These are phyloP conservation scores for Garra rufa DNA, from an alignment of 2,113 vertebrate genomes.

Conservation along the genomic window DNA sequence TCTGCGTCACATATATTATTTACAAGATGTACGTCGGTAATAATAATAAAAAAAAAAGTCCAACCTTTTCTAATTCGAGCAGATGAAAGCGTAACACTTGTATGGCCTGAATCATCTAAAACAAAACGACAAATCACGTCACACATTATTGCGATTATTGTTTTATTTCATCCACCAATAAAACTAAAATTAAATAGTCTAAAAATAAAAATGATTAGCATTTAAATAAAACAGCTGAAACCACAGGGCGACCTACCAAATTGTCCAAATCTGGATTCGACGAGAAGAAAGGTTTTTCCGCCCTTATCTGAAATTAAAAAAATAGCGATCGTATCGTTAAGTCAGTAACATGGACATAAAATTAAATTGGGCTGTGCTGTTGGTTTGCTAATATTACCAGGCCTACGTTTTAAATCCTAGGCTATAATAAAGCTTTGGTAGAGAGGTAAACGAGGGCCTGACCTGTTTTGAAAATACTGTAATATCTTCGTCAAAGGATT, in stretches of 20 bases:
- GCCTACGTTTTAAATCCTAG: not conserved
- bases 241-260: conserved; percentile 61
- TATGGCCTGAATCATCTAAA: conserved; percentile 95
- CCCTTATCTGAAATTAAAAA: conserved; percentile 62
- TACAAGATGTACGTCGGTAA: not conserved
- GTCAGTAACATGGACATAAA: not conserved
- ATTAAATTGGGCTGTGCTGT: not conserved
- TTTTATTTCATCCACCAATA: not conserved
- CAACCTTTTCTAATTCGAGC: conserved; percentile 97
- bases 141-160: not conserved
- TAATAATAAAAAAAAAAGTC: conserved; percentile 41
- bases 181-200: too few species aligned
- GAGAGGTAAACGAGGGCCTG: conserved; percentile 54
- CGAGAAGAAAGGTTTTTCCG: conserved; percentile 68
- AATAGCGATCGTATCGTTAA: not conserved
- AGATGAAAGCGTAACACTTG: conserved; percentile 98
- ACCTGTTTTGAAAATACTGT: conserved; percentile 98
- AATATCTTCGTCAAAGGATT: conserved; percentile 97
- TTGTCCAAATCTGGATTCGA: conserved; percentile 72
- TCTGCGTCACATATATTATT: too few species aligned
- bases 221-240: not conserved
- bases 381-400: not conserved
- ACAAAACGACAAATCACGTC: not conserved
- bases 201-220: too few species aligned
- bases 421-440: not conserved